Conservation (phyloP, 2,888 invertebrate genomes). For the Patella ulyssiponensis region DNA sequence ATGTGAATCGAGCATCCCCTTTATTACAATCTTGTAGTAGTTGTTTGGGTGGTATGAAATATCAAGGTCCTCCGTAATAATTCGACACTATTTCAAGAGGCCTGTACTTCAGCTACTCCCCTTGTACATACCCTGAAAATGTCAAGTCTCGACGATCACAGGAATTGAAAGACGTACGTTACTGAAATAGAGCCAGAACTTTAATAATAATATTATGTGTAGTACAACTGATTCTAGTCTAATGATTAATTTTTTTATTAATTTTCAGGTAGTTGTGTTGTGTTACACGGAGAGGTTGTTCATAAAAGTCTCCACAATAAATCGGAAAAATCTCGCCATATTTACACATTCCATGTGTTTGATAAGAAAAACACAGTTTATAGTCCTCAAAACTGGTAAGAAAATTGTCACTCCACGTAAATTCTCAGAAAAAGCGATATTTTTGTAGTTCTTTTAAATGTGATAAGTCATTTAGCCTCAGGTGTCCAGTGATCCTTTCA, state of each 20-base stretch:
- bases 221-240: not conserved
- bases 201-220: not conserved
- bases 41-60: not conserved
- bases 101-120: too few relatives aligned
- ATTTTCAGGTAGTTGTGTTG: constrained; percentile 81
- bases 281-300: constrained; percentile 93
- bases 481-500: not conserved
- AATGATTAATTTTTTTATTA: not conserved
- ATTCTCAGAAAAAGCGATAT: too few relatives aligned
- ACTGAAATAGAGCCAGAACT: too few relatives aligned
- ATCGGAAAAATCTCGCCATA: constrained; percentile 87
- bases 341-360: constrained; percentile 95
- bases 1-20: too few relatives aligned
- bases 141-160: too few relatives aligned
- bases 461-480: not conserved
- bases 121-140: too few relatives aligned
- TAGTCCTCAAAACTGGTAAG: constrained; percentile 85
- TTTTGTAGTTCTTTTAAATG: not conserved
- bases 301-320: constrained; percentile 92
- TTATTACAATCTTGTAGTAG: not conserved
- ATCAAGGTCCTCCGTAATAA: not conserved
- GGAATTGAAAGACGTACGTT: too few relatives aligned
- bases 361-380: constrained; percentile 83
- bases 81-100: not conserved
- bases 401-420: not conserved